Conservation (phyloP, 2,113 vertebrate species). For the Sciurus niger region DNA sequence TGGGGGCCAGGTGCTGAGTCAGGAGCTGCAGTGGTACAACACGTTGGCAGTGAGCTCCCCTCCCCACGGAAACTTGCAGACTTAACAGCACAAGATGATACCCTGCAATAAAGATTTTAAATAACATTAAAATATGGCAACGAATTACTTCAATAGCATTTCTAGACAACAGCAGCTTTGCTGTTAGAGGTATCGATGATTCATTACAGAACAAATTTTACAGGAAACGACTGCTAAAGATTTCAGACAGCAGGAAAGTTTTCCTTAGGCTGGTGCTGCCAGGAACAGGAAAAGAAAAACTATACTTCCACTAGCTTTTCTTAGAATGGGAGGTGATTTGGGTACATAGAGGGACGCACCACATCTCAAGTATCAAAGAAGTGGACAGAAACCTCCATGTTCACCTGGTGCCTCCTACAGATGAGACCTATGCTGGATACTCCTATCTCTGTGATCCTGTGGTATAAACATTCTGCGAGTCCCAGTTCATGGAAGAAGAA, state of each 20-base stretch:
- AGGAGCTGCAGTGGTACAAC: not conserved
- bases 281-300: not conserved
- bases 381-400: not conserved
- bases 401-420: not conserved
- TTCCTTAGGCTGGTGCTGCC: not conserved
- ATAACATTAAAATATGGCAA: not conserved
- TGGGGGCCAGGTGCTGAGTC: not conserved
- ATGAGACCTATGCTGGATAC: too few species aligned
- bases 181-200: not conserved
- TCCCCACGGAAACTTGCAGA: not conserved
- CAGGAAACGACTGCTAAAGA: not conserved
- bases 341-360: not conserved
- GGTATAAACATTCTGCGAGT: not conserved
- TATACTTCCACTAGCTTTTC: not conserved
- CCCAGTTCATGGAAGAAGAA: not conserved
- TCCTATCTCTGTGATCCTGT: not conserved
- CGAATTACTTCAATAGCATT: constrained; percentile 2
- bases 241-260: not conserved
- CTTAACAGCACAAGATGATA: not conserved
- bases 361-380: not conserved
- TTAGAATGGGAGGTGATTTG: not conserved
- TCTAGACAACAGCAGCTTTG: not conserved
- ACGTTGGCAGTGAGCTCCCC: not conserved
- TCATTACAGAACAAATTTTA: constrained; percentile 3
- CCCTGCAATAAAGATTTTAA: not conserved